Evolutionary conservation across 2,113 vertebrate genomes (phyloP).

Genomic region (Scomber japonicus): DNA sequence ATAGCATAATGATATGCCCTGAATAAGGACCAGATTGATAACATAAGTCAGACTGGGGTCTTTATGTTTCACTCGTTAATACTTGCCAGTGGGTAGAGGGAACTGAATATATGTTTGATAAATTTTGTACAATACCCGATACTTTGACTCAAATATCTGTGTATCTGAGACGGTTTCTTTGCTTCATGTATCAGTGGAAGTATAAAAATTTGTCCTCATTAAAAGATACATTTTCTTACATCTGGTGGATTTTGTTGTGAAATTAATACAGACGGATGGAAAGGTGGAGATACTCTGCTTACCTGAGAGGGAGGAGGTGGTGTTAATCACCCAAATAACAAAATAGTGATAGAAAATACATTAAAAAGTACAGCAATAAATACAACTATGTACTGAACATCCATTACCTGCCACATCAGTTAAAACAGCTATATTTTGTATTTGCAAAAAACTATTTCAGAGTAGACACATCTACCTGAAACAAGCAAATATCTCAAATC

Average conservation of each 20-base stretch:
- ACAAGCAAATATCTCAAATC: no score
- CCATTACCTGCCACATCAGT: no score
- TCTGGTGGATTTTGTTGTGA: background rate
- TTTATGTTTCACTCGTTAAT: background rate
- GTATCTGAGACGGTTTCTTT: slow-evolving; percentile 17
- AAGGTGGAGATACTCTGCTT: no score
- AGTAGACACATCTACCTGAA: no score
- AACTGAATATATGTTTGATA: slow-evolving; percentile 20
- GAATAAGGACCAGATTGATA: background rate
- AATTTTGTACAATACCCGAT: slow-evolving; percentile 36
- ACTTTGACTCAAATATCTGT: background rate
- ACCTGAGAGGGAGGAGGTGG: no score
- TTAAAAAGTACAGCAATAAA: no score
- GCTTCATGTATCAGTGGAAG: slow-evolving; percentile 1
- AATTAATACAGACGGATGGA: background rate
- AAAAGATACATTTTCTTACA: slow-evolving; percentile 29
- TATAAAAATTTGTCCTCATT: slow-evolving; percentile 33
- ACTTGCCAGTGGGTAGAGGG: background rate
- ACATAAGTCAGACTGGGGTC: background rate
- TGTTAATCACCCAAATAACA: no score
- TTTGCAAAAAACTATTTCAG: no score
- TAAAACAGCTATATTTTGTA: no score
- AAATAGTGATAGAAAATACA: no score
- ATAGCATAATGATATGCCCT: background rate
- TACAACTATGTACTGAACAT: no score